Evolutionary conservation across 2,888 invertebrate species (phyloP).

Genomic region (Cryptus viduatorius): DNA sequence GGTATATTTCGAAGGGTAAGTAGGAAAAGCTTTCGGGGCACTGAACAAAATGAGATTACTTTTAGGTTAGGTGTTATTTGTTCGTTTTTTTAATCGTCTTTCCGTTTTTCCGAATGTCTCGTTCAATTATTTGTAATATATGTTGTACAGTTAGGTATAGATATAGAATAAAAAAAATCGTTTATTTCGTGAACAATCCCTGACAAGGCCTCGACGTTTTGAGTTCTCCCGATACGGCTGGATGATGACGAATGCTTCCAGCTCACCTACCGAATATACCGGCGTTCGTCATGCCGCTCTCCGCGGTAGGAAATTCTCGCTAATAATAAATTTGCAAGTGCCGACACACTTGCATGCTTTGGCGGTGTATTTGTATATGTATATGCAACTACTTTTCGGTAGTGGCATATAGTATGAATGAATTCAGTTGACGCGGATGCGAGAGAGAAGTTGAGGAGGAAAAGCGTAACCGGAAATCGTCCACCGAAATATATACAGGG

Average conservation of each 20-base stretch:
- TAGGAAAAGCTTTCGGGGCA: no score
- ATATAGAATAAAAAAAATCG: no score
- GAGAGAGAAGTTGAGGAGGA: slow-evolving; percentile 23
- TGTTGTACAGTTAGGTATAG: no score
- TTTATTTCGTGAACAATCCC: no score
- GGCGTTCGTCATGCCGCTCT: slow-evolving; percentile 3
- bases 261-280: slow-evolving; percentile 24
- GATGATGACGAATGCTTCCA: slow-evolving; percentile 65
- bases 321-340: slow-evolving; percentile 63
- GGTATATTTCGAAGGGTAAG: no score
- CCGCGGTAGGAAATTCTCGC: slow-evolving; percentile 48
- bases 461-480: slow-evolving; percentile 72
- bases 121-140: no score
- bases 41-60: no score
- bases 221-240: slow-evolving; percentile 63
- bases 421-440: slow-evolving; percentile 62
- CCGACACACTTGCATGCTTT: slow-evolving; percentile 27
- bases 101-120: no score
- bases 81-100: no score
- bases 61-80: no score
- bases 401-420: slow-evolving; percentile 56
- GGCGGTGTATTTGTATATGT: slow-evolving; percentile 7
- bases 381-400: slow-evolving; percentile 37
- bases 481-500: slow-evolving; percentile 68
- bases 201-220: no score